Base-by-base conservation (phyloP, 2,113 vertebrate genomes). In the Cyanoramphus novaezelandiae region DNA sequence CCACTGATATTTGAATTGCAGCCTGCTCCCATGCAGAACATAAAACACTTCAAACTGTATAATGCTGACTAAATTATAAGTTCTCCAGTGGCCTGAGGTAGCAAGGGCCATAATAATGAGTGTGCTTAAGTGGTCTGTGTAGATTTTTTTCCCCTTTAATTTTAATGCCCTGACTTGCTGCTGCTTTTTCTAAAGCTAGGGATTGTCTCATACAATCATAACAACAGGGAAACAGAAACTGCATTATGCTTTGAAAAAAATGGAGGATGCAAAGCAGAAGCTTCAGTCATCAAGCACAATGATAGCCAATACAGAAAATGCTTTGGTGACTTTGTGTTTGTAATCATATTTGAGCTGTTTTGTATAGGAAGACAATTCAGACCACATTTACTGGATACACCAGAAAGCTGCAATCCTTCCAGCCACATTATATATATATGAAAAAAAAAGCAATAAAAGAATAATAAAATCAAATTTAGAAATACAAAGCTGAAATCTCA, bases 41-140 rank as follows among this genome's bases (percentile, higher is more conserved):
- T 99, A 98, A 99, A 99, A 99, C 99, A 98, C 98, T 99, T 98
- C 98, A 98, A 98, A 98, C 98, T 98, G 99, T 99, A 99, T 99
- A 99, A 99, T 99, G 98, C 98, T 95, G 98, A 98, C 99, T 98
- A 98, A 99, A 99, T 99, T 99, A 99, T 98, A 98, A 97, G 98
- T 99, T 99, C 99, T 98, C 99, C 97, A 97, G 98, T 98, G 98
- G 98, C 98, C 98, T 90, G 93, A 98, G 98, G 98, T 98, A 98
- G 98, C 98, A 98, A 98, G 98, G 97, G 98, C 98, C 98, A 99
- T 98, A 98, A 98, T 99, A 99, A 99, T 99, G 98, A 99, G 98
- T 95, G 97, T 95, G 97, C 98, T 99, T 98, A 99, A 98, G 98
- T 98, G 98, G 98, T 98, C 98, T 98, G 98, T 98, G 98, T 94